Conservation (phyloP, 2,113 vertebrate genomes). For the Silurus asotus region DNA sequence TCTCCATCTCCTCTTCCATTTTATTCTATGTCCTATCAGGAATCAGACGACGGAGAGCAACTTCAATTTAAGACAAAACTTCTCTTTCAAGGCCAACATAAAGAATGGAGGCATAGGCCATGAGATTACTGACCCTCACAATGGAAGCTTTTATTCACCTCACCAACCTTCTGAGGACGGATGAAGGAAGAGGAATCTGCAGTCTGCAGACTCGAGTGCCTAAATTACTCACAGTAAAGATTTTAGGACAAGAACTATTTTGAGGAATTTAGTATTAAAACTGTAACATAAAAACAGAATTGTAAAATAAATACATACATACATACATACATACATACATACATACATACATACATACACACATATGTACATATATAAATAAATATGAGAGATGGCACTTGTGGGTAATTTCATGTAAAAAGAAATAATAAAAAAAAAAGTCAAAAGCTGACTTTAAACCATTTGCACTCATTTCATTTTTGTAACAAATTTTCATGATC, state of each 20-base stretch:
- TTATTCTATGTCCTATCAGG: slow-evolving; percentile 42
- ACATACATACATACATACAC: too few species aligned
- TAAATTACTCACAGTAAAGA: slow-evolving; percentile 13
- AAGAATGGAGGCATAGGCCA: slow-evolving; percentile 48
- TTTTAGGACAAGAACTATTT: not conserved
- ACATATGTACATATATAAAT: too few species aligned
- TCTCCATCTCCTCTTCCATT: slow-evolving; percentile 44
- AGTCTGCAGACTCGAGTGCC: slow-evolving; percentile 15
- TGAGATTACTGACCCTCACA: slow-evolving; percentile 63
- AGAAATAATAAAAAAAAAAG: too few species aligned
- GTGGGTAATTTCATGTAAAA: too few species aligned
- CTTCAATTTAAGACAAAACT: slow-evolving; percentile 61
- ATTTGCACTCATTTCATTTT: too few species aligned
- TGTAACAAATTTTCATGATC: too few species aligned
- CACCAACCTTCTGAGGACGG: slow-evolving; percentile 46
- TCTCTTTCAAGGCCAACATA: slow-evolving; percentile 51
- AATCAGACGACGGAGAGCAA: slow-evolving; percentile 42
- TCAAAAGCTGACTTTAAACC: too few species aligned
- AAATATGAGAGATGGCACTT: too few species aligned
- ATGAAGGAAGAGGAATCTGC: slow-evolving; percentile 42
- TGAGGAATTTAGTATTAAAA: not conserved
- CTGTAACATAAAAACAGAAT: not conserved
- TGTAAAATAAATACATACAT: not conserved
- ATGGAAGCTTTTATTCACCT: slow-evolving; percentile 59
- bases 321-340: too few species aligned